Conservation (phyloP, 2,797 vertebrate species). For the Falco cherrug region DNA sequence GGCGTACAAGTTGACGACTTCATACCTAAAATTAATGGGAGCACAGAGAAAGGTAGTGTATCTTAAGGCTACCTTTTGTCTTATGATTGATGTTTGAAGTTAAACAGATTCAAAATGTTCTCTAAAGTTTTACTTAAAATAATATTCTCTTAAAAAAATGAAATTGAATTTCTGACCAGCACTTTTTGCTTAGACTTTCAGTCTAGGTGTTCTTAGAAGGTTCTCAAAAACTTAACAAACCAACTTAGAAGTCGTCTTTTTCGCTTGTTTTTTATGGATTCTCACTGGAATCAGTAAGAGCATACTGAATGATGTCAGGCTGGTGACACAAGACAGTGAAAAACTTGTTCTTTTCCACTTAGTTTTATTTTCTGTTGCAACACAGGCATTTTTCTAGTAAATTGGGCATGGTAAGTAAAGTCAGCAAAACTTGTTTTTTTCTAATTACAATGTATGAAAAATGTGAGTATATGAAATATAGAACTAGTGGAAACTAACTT, state of each 20-base stretch:
- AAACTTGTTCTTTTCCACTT: background rate
- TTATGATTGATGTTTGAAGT: conserved; percentile 24
- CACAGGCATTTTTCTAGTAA: background rate
- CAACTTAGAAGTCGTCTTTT: background rate
- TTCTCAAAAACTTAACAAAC: background rate
- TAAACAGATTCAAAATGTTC: conserved; percentile 6
- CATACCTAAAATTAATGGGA: conserved; percentile 87
- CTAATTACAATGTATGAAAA: background rate
- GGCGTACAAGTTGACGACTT: conserved; percentile 87
- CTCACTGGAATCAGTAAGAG: background rate
- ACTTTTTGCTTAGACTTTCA: background rate
- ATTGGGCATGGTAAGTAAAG: background rate
- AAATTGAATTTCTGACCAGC: background rate
- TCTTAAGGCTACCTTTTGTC: conserved; percentile 67
- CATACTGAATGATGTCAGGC: background rate
- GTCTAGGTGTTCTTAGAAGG: background rate
- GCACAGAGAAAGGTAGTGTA: conserved; percentile 85
- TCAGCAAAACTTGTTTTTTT: background rate
- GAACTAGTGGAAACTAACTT: background rate
- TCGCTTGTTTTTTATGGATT: background rate
- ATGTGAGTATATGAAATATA: background rate
- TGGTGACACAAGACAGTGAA: background rate
- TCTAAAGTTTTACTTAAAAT: background rate
- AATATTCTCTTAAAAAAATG: background rate
- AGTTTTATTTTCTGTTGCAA: background rate